phyloP scores from a whole-genome alignment of 2,888 invertebrate species.

The Pterostichus niger region DNA sequence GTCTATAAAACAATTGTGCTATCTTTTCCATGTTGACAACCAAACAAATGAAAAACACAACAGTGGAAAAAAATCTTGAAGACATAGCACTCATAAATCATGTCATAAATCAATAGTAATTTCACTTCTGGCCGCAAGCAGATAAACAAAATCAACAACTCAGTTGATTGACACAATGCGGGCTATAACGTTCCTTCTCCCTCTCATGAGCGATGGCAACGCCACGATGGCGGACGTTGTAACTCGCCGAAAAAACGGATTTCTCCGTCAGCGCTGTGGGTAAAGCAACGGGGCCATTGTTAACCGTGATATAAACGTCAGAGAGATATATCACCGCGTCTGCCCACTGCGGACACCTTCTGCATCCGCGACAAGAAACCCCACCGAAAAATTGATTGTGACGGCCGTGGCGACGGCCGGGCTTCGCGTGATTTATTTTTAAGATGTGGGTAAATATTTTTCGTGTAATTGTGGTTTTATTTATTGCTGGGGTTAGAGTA shows the following conservation, averaged over 20 bases:
- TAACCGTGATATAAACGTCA: conserved; percentile 63
- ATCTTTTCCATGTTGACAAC: no score
- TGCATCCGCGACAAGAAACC: conserved; percentile 19
- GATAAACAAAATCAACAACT: conserved; percentile 53
- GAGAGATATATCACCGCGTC: conserved; percentile 55
- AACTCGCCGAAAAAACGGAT: conserved; percentile 21
- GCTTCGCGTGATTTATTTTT: conserved; percentile 28
- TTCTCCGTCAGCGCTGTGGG: neutral
- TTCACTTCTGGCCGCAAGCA: conserved; percentile 4
- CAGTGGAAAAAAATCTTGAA: neutral
- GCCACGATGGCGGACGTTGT: neutral
- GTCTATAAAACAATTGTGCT: no score
- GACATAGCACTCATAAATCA: neutral
- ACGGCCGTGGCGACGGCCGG: conserved; percentile 13
- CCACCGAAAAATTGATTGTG: conserved; percentile 31
- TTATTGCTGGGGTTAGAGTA: conserved; percentile 36
- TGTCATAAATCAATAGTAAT: conserved; percentile 7
- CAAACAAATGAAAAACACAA: neutral
- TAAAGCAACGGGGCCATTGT: conserved; percentile 31
- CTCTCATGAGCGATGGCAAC: neutral
- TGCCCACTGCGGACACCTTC: conserved; percentile 1
- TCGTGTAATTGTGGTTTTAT: conserved; percentile 36
- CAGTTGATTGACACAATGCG: conserved; percentile 42
- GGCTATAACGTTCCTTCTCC: neutral
- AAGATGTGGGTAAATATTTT: conserved; percentile 45